These are phyloP conservation scores for Odontocerum albicorne DNA, from an alignment of 2,888 invertebrate genomes.

Conservation along the genomic window DNA sequence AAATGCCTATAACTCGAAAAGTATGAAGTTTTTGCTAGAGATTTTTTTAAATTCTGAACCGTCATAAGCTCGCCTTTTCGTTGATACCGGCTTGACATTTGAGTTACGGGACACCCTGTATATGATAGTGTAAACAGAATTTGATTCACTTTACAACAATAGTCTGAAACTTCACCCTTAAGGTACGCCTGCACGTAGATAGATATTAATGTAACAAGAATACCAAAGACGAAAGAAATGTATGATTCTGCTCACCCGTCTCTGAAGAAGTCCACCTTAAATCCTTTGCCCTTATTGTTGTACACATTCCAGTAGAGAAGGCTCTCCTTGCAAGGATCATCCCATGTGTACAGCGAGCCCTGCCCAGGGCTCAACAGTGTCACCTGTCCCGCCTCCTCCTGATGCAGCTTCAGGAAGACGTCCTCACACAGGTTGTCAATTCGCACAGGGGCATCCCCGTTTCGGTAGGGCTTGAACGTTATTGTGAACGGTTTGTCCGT, in stretches of 20 bases:
- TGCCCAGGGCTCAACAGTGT: constrained; percentile 76
- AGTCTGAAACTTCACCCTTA: too few relatives aligned
- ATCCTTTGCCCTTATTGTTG: constrained; percentile 74
- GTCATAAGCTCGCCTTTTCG: too few relatives aligned
- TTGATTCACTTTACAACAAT: too few relatives aligned
- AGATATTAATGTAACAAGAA: too few relatives aligned
- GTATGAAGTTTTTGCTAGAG: too few relatives aligned
- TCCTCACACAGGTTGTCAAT: constrained; percentile 85
- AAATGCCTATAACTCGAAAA: too few relatives aligned
- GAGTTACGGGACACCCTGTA: too few relatives aligned
- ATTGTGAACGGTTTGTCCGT: constrained; percentile 72
- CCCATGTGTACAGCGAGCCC: constrained; percentile 81
- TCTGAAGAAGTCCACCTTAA: constrained; percentile 70
- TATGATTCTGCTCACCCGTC: constrained; percentile 59
- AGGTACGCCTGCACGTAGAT: too few relatives aligned
- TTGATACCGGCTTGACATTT: too few relatives aligned
- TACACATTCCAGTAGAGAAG: constrained; percentile 81
- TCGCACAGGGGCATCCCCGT: constrained; percentile 80
- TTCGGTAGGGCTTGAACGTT: constrained; percentile 70
- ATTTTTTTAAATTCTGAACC: too few relatives aligned
- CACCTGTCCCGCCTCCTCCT: constrained; percentile 62
- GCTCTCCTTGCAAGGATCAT: constrained; percentile 74
- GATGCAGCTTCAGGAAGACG: constrained; percentile 77
- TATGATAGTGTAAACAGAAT: too few relatives aligned
- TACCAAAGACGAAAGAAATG: too few relatives aligned